Evolutionary conservation across 2,113 vertebrate genomes (phyloP).

Genomic region (Saimiri boliviensis): DNA sequence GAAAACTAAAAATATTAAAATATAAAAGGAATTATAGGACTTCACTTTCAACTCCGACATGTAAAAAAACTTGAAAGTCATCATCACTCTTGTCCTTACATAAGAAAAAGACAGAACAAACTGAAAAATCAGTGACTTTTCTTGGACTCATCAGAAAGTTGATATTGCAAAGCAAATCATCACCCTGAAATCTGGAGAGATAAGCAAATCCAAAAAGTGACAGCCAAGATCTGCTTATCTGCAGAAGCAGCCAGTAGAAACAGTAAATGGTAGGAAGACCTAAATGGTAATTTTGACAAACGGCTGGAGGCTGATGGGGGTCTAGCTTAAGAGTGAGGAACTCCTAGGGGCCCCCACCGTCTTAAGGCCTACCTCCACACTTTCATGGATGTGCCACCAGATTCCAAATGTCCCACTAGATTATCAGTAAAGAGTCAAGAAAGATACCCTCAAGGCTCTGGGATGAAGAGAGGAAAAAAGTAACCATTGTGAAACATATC

Average conservation of each 20-base stretch:
- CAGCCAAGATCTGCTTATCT: neutral
- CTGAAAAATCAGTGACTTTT: slow-evolving; percentile 18
- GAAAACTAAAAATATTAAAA: slow-evolving; percentile 28
- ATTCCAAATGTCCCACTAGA: neutral
- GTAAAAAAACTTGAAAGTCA: neutral
- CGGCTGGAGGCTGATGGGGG: neutral
- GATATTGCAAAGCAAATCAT: neutral
- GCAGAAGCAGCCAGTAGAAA: neutral
- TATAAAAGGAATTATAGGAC: slow-evolving; percentile 6
- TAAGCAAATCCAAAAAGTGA: neutral
- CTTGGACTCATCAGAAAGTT: neutral
- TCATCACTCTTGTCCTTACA: neutral
- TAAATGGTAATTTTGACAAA: neutral
- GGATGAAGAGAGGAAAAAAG: neutral
- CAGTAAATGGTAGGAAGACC: neutral
- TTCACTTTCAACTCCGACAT: neutral
- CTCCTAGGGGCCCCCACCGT: neutral
- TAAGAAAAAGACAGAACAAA: neutral
- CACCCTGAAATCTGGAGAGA: neutral
- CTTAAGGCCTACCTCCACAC: neutral
- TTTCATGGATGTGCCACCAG: neutral
- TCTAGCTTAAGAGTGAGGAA: neutral
- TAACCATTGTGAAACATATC: neutral
- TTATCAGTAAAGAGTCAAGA: neutral
- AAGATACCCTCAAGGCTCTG: neutral